A percentile compares a stretch with the other conserved stretches of the same genome.
phyloP scores from a whole-genome alignment of 2,797 vertebrate genomes.

The Neosilurus hyrtlii region DNA sequence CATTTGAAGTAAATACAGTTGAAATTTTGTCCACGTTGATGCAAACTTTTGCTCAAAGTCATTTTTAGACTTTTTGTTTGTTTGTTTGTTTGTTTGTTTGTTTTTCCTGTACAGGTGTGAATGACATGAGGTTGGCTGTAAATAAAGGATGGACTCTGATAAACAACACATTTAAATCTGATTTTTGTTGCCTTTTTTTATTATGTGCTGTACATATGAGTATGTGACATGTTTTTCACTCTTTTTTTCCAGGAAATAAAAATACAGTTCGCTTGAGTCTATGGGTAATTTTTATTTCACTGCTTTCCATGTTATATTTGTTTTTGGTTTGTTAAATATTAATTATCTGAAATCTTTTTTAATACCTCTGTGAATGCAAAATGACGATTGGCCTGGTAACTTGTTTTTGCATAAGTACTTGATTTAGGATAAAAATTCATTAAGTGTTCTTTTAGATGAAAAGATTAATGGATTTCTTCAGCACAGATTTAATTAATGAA shows the following conservation, averaged over 20 bases:
- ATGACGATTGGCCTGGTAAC: background rate
- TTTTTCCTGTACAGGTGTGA: conserved; percentile 64
- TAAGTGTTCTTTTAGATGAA: background rate
- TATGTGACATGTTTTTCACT: conserved; percentile 70
- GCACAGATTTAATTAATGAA: background rate
- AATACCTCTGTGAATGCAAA: background rate
- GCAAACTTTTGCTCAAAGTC: background rate
- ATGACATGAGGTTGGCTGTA: conserved; percentile 55
- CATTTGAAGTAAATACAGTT: background rate
- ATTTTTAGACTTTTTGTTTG: background rate
- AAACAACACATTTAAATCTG: conserved; percentile 55
- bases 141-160: conserved; percentile 50
- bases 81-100: background rate
- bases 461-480: background rate
- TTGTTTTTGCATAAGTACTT: background rate
- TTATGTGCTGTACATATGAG: conserved; percentile 73
- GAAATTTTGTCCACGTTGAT: conserved; percentile 2
- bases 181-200: conserved; percentile 65
- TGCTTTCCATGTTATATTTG: background rate
- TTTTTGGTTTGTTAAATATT: background rate
- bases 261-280: conserved; percentile 73
- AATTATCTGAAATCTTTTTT: background rate
- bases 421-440: background rate
- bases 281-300: conserved; percentile 9
- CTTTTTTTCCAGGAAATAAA: conserved; percentile 61